Conservation (phyloP, 2,113 vertebrate genomes). For the Sigmodon hispidus region DNA sequence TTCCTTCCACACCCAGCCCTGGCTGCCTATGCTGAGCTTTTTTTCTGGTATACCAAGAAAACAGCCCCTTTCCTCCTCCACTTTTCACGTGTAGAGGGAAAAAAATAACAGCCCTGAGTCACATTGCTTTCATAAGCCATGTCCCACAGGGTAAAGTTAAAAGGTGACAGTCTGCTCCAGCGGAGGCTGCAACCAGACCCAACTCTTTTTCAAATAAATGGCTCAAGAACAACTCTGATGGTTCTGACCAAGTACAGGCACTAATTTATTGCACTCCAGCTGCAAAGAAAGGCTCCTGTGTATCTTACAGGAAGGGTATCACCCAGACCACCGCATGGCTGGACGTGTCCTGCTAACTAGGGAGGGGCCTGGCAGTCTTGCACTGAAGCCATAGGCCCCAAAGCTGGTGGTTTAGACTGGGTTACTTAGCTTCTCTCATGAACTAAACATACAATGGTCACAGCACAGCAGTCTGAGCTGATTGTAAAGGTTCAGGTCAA, state of each 20-base stretch:
- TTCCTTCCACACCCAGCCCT: neutral
- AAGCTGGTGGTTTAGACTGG: neutral
- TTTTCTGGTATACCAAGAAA: conserved; percentile 48
- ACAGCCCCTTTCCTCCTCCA: conserved; percentile 14
- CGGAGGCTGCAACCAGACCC: neutral
- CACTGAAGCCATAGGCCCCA: neutral
- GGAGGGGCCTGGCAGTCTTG: conserved; percentile 1
- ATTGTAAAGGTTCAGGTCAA: conserved; percentile 27
- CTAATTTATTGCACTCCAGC: conserved; percentile 39
- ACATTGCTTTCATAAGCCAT: conserved; percentile 63
- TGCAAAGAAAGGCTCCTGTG: conserved; percentile 63
- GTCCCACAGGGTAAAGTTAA: conserved; percentile 38
- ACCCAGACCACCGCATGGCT: neutral
- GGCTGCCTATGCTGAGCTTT: neutral
- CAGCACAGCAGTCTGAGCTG: neutral
- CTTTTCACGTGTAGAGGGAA: conserved; percentile 48
- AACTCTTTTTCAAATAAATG: conserved; percentile 31
- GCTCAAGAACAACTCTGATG: conserved; percentile 37
- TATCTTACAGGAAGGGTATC: neutral
- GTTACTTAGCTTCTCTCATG: neutral
- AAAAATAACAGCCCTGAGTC: conserved; percentile 68
- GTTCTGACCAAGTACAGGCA: conserved; percentile 58
- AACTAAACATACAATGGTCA: neutral
- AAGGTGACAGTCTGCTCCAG: conserved; percentile 50
- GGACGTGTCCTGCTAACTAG: neutral